Evolutionary conservation across 2,888 invertebrate genomes (phyloP), one percentile per base, ranked within the genome.

Genomic region (Nemapogon koenigi): DNA sequence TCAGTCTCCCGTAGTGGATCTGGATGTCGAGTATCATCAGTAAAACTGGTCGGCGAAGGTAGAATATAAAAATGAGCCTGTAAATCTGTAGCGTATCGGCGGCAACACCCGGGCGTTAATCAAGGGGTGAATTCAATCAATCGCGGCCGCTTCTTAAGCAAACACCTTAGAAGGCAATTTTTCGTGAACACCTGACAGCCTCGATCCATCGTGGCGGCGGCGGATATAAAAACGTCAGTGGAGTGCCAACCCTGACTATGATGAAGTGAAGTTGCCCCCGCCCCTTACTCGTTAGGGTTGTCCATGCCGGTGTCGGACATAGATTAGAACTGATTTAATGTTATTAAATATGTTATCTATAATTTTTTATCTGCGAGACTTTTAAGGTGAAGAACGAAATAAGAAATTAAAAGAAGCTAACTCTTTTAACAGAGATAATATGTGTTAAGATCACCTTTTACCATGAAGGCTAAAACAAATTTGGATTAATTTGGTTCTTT

Each of bases 141-240:
- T 54, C 44, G 44, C 43, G 43, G 43, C 43, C 41, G 43, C 44
- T 46, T 43, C 47, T 48, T 48, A 42, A 41, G 44, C 52, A 53
- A 54, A 54, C 53, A 52, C 46, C 45, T 45, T 48, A 45, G 49
- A 50, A 31, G 55, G 59, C 57, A 60, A 66, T 66, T 64, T 66
- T 66, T 64, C 65, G 51, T 56, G 52, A 55, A 53, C 62, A 62
- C 61, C 60, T 60, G 64, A 62, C 63, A 62, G 57, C 49, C 51
- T 53, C 58, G 57, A 65, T 66, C 62, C 55, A 63, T 65, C 59
- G 57, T 46, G 46, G 46, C 45, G 46, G 51, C 51, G 49, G 38
- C 51, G 55, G 57, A 37, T 59, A 63, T 62, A 66, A 67, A 67
- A 67, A 67, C 62, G 63, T 68, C 66, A 59, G 58, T 48, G 52